These are phyloP conservation scores for Pygoscelis adeliae DNA, from an alignment of 2,113 vertebrate species.

Conservation along the genomic window DNA sequence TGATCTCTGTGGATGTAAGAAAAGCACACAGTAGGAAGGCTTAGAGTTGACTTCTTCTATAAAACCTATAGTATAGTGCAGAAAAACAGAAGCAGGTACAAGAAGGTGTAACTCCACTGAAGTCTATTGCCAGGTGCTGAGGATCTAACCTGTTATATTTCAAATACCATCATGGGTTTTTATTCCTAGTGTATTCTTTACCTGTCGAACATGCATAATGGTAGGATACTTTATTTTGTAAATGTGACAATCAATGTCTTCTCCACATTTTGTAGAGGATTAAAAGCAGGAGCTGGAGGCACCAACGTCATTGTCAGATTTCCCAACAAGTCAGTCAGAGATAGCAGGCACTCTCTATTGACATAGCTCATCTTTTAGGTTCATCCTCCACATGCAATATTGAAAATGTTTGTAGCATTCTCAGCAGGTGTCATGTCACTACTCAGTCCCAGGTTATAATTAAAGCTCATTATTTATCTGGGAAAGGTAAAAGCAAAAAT, in stretches of 20 bases:
- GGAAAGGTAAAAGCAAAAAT: not conserved
- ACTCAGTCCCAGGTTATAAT: not conserved
- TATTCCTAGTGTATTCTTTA: slow-evolving; percentile 24
- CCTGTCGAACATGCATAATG: slow-evolving; percentile 49
- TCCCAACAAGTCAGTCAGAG: slow-evolving; percentile 16
- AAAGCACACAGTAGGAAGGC: not conserved
- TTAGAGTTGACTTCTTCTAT: not conserved
- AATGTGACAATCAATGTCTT: slow-evolving; percentile 69
- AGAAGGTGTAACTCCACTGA: not conserved
- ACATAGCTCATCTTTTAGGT: not conserved
- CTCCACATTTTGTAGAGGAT: not conserved
- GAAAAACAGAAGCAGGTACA: not conserved
- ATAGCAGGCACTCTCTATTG: not conserved
- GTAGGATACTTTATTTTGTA: slow-evolving; percentile 63
- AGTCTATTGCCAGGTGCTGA: slow-evolving; percentile 16
- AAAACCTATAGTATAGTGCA: not conserved
- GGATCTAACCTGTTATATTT: not conserved
- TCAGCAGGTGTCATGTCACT: not conserved
- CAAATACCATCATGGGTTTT: not conserved
- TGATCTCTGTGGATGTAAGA: not conserved
- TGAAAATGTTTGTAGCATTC: not conserved
- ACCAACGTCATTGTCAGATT: slow-evolving; percentile 22
- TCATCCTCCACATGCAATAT: not conserved
- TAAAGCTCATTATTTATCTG: not conserved
- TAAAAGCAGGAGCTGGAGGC: slow-evolving; percentile 8